Evolutionary conservation across 2,113 vertebrate genomes (phyloP).

Genomic region (Antechinus stuartii): DNA sequence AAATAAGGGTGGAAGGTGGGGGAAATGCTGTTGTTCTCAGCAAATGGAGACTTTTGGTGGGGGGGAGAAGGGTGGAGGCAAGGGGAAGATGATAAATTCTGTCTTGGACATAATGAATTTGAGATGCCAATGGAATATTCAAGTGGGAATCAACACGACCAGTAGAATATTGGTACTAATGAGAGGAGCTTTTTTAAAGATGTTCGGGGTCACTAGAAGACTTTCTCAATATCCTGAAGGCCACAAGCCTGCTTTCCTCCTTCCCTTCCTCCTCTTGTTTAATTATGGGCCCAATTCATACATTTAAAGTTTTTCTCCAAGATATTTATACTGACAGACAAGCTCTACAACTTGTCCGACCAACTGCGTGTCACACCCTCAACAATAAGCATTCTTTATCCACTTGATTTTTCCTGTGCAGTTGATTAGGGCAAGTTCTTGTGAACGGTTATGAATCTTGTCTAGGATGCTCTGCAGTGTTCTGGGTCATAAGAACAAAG

Average conservation of each 20-base stretch:
- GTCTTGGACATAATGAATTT: not conserved
- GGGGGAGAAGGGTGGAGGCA: no score
- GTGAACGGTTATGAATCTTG: not conserved
- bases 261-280: not conserved
- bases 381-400: not conserved
- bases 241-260: not conserved
- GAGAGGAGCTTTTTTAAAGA: not conserved
- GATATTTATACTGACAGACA: not conserved
- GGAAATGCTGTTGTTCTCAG: no score
- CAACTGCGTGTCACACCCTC: not conserved
- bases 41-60: no score
- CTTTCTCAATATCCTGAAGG: not conserved
- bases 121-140: not conserved
- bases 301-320: not conserved
- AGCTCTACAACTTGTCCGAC: not conserved
- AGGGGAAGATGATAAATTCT: no score
- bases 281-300: not conserved
- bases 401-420: not conserved
- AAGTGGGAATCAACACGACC: not conserved
- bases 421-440: not conserved
- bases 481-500: not conserved
- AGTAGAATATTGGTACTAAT: not conserved
- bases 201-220: not conserved
- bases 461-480: not conserved
- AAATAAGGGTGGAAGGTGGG: not conserved